Evolutionary conservation across 2,888 invertebrate genomes (phyloP).

Genomic region (Germaria angustata): DNA sequence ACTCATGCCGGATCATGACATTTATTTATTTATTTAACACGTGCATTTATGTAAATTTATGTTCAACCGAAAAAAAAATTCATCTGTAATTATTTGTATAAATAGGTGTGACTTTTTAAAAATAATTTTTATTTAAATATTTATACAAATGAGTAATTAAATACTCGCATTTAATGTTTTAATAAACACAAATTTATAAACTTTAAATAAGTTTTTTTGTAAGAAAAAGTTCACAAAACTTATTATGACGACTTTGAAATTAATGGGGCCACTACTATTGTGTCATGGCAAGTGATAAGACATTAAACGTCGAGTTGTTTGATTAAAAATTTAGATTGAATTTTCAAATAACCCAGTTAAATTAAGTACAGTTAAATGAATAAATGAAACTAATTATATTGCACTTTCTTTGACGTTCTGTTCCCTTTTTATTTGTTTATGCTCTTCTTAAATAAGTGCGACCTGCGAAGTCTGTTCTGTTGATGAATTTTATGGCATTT

Average conservation of each 20-base stretch:
- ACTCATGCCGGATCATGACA: background rate
- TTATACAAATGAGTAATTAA: conserved; percentile 12
- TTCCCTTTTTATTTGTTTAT: no score
- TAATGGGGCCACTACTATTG: background rate
- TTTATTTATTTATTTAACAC: background rate
- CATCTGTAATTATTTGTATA: background rate
- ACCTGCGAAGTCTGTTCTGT: no score
- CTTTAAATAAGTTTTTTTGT: background rate
- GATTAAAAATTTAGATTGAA: background rate
- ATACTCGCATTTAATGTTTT: conserved; percentile 29
- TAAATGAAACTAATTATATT: no score
- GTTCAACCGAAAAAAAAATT: background rate
- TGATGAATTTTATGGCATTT: no score
- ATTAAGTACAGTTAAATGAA: no score
- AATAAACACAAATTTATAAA: conserved; percentile 13
- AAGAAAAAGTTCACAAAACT: background rate
- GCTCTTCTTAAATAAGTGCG: no score
- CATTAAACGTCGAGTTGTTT: background rate
- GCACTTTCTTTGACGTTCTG: no score
- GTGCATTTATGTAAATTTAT: background rate
- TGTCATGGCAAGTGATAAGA: background rate
- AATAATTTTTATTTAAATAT: background rate
- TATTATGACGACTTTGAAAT: conserved; percentile 6
- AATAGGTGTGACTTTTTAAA: conserved; percentile 11
- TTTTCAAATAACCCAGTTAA: background rate